Evolutionary conservation across 2,797 vertebrate species (phyloP).

Genomic region (Pangasius macronema): DNA sequence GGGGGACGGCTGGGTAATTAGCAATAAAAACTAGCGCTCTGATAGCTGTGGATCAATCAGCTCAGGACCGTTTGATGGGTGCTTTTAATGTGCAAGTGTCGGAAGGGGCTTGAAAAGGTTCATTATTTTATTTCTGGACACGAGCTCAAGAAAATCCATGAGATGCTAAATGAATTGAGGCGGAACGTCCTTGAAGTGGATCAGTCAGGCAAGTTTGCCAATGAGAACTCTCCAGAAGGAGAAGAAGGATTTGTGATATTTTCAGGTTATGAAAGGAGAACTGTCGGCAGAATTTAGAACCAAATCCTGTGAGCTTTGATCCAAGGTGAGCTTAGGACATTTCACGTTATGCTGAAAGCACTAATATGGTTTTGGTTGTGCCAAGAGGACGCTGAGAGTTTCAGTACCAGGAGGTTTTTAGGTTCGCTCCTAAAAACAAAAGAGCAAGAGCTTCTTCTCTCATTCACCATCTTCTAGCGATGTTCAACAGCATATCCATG

Average conservation of each 20-base stretch:
- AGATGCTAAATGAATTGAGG: not conserved
- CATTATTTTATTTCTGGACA: slow-evolving; percentile 12
- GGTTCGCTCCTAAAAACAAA: not conserved
- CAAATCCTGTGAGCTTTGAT: not conserved
- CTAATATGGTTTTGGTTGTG: not conserved
- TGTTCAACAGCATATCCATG: too few relatives aligned
- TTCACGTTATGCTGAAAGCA: not conserved
- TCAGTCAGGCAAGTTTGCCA: not conserved
- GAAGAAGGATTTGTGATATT: not conserved
- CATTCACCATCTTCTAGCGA: not conserved
- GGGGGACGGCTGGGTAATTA: slow-evolving; percentile 56
- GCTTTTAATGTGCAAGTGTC: slow-evolving; percentile 41
- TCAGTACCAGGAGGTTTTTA: not conserved
- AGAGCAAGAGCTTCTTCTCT: not conserved
- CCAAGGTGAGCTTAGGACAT: not conserved
- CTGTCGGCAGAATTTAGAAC: not conserved
- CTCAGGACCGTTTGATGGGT: slow-evolving; percentile 47
- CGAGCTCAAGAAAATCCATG: slow-evolving; percentile 9
- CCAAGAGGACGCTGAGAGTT: not conserved
- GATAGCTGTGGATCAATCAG: slow-evolving; percentile 60
- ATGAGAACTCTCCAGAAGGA: not conserved
- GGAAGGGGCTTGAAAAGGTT: slow-evolving; percentile 8
- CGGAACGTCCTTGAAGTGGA: not conserved
- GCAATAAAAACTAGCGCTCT: slow-evolving; percentile 56
- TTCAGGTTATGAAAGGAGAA: not conserved